Base-by-base conservation (phyloP, 2,888 invertebrate species). In the Maniola hyperantus region DNA sequence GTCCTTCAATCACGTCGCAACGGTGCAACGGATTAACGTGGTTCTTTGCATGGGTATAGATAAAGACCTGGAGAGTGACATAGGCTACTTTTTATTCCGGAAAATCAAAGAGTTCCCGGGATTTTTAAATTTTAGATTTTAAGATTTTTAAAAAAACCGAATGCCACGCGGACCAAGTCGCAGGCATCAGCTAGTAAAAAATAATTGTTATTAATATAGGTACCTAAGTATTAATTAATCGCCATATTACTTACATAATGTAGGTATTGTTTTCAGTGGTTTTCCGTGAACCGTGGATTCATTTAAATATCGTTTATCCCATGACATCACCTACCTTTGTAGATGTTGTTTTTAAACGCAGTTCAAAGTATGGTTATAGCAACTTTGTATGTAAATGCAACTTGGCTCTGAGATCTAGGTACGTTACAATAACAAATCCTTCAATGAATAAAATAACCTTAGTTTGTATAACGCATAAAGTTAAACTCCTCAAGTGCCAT, bases 241-340 rank as follows among this genome's bases (percentile, higher is more conserved):
- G 20, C 7, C 13, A 15, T 48, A 48, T 11, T 1, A 6, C 6
- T 51, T 26, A 42, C 26, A 63, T 46, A 44, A 54, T 46, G 13
- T n/a, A n/a, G n/a, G n/a, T 11, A 15, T 26, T 57, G 20, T 65
- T 50, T 63, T 54, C 62, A 39, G 34, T 34, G 53, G 50, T 63
- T 66, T 63, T 66, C 59, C 66, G 36, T 58, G 48, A 57, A 63
- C 64, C 50, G 39, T 53, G 57, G 42, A 8, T 42, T 53, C 44
- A 50, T 68, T 46, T 51, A 44, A 65, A 55, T 39, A 60, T 63
- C 10, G 15, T 39, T 39, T 58, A 55, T 26, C 13, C 13, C 34
- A 59, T 66, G 58, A 68, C 66, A 69, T 69, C 68, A 69, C 53
- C 54, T 20, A 13, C 66, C 53, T 58, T 59, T 60, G 50, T 66